Evolutionary conservation across 2,113 vertebrate species (phyloP).

Genomic region (Gorsachius goisagi): DNA sequence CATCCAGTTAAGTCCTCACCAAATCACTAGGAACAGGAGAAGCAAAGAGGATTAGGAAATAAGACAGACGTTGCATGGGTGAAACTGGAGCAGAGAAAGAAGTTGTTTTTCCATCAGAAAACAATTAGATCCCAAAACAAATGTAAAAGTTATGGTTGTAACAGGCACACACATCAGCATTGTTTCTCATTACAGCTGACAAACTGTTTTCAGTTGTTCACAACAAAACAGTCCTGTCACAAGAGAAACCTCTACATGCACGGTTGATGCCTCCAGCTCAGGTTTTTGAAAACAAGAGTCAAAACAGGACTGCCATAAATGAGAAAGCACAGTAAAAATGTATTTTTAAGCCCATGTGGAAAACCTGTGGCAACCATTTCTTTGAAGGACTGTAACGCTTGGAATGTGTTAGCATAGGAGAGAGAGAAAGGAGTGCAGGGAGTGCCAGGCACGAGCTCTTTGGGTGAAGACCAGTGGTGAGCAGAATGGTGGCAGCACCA

Average conservation of each 20-base stretch:
- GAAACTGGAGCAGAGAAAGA: neutral
- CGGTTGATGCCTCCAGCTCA: accelerated
- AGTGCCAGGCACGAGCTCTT: neutral
- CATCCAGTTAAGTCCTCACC: neutral
- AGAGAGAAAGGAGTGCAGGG: neutral
- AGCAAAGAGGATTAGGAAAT: neutral
- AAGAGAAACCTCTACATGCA: neutral
- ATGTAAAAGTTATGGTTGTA: neutral
- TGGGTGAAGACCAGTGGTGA: neutral
- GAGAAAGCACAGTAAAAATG: neutral
- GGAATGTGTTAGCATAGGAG: accelerated
- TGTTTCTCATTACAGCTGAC: neutral
- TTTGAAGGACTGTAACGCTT: neutral
- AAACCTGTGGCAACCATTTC: neutral
- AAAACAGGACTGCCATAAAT: neutral
- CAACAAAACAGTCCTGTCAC: too few species aligned
- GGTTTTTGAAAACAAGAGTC: neutral
- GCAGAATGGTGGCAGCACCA: neutral
- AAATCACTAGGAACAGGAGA: neutral
- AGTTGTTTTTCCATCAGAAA: neutral
- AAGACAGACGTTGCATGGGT: neutral
- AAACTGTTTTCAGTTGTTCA: neutral
- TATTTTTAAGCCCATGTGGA: neutral
- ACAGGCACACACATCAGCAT: neutral
- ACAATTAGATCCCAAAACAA: neutral